A percentile compares a stretch with the other conserved stretches of the same genome.
phyloP scores from a whole-genome alignment of 1,140 invertebrate genomes.

The Rhynchophorus ferrugineus region DNA sequence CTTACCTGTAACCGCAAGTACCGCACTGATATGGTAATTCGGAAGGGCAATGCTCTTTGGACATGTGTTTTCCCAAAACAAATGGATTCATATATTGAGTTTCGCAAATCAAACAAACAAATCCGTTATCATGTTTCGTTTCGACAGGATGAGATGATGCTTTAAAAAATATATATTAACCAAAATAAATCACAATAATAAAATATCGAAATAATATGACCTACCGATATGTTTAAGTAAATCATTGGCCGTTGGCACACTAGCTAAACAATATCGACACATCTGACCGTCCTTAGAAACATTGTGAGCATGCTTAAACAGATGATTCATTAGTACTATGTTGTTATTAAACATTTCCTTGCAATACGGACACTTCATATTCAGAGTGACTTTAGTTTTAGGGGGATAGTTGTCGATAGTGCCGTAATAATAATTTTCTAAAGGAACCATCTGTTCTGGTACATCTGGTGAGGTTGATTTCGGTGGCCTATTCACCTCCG shows the following conservation, averaged over 20 bases:
- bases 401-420: slow-evolving; percentile 36
- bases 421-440: slow-evolving; percentile 56
- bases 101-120: slow-evolving; percentile 62
- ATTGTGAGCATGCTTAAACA: slow-evolving; percentile 56
- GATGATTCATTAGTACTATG: slow-evolving; percentile 59
- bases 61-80: slow-evolving; percentile 65
- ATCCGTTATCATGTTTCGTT: slow-evolving; percentile 46
- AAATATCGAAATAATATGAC: not conserved
- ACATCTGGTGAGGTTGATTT: slow-evolving; percentile 33
- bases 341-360: slow-evolving; percentile 49
- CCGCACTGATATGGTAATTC: slow-evolving; percentile 76
- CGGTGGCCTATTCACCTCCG: slow-evolving; percentile 32
- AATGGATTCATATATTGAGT: slow-evolving; percentile 52
- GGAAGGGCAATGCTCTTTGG: slow-evolving; percentile 61
- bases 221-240: slow-evolving; percentile 46
- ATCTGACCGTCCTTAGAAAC: slow-evolving; percentile 40
- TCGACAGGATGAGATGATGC: slow-evolving; percentile 50
- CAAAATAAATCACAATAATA: not conserved
- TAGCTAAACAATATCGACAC: slow-evolving; percentile 51
- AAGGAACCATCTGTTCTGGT: slow-evolving; percentile 37
- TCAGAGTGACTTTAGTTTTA: slow-evolving; percentile 25
- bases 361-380: slow-evolving; percentile 35
- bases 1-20: slow-evolving; percentile 56
- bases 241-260: slow-evolving; percentile 43
- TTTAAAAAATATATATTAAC: slow-evolving; percentile 2